Percentiles rank a stretch among this genome's conserved stretches.
These are phyloP conservation scores for Limnephilus lunatus DNA, from an alignment of 2,888 invertebrate genomes.

Conservation along the genomic window DNA sequence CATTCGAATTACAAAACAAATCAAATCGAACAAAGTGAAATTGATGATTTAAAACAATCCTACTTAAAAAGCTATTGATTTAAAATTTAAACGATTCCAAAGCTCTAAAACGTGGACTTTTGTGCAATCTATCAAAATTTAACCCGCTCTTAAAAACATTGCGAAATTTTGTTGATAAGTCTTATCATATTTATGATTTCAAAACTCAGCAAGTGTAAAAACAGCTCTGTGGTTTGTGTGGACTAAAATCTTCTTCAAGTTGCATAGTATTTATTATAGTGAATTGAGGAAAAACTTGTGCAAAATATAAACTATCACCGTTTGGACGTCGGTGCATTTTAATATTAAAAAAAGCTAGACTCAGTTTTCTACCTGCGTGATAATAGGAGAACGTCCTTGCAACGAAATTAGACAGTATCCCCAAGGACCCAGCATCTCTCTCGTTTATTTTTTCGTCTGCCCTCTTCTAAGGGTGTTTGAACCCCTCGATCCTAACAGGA, in stretches of 20 bases:
- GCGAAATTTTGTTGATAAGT: not conserved
- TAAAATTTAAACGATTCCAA: not conserved
- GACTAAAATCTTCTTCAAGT: not conserved
- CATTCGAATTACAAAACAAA: not conserved
- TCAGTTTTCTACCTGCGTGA: not conserved
- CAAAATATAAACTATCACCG: not conserved
- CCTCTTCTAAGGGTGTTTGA: constrained; percentile 25
- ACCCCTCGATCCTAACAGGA: not conserved
- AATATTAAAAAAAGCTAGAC: not conserved
- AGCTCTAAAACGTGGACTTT: not conserved
- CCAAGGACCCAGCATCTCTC: not conserved
- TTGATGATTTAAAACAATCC: not conserved
- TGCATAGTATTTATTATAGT: not conserved
- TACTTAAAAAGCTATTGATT: not conserved
- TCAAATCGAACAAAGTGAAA: not conserved
- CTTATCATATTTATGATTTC: not conserved
- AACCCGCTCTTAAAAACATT: not conserved
- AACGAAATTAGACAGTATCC: not conserved
- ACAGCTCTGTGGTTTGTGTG: not conserved
- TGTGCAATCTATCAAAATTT: not conserved
- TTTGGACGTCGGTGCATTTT: not conserved
- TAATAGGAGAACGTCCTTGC: not conserved
- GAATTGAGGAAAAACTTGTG: not conserved
- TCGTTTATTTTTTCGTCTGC: constrained; percentile 12
- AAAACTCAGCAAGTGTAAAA: not conserved